A percentile compares a stretch with the other conserved stretches of the same genome.
phyloP scores from a whole-genome alignment of 2,797 vertebrate genomes.

The Squalus acanthias region DNA sequence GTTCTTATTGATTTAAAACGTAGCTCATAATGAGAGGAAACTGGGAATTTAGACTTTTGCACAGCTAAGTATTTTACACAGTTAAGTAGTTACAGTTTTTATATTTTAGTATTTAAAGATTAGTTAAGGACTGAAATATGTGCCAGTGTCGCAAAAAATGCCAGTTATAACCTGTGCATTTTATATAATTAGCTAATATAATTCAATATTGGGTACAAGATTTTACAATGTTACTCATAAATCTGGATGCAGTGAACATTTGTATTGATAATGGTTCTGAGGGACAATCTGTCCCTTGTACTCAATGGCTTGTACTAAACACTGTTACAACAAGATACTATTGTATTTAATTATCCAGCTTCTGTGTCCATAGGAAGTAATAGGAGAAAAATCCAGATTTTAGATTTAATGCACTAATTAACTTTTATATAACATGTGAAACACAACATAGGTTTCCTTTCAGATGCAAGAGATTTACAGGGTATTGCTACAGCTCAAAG shows the following conservation, averaged over 20 bases:
- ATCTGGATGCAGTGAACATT: neutral
- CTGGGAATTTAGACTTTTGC: neutral
- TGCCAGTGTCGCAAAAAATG: neutral
- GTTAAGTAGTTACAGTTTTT: neutral
- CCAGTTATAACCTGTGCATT: neutral
- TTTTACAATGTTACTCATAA: neutral
- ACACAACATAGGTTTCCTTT: neutral
- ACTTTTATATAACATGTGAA: neutral
- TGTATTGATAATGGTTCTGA: neutral
- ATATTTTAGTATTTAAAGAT: neutral
- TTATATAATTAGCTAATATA: neutral
- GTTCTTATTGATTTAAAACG: neutral
- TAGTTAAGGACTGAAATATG: neutral
- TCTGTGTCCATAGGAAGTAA: conserved; percentile 9
- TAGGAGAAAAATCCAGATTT: conserved; percentile 2
- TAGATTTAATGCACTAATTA: neutral
- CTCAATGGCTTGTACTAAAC: neutral
- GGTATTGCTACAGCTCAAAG: neutral
- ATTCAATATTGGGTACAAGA: neutral
- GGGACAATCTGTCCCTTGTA: neutral
- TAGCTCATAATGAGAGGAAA: neutral
- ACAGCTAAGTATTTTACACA: neutral
- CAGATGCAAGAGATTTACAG: neutral
- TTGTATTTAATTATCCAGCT: neutral
- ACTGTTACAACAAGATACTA: neutral